A percentile compares a stretch with the other conserved stretches of the same genome.
Conservation (phyloP, 2,113 vertebrate genomes). For the Tachuris rubrigastra region DNA sequence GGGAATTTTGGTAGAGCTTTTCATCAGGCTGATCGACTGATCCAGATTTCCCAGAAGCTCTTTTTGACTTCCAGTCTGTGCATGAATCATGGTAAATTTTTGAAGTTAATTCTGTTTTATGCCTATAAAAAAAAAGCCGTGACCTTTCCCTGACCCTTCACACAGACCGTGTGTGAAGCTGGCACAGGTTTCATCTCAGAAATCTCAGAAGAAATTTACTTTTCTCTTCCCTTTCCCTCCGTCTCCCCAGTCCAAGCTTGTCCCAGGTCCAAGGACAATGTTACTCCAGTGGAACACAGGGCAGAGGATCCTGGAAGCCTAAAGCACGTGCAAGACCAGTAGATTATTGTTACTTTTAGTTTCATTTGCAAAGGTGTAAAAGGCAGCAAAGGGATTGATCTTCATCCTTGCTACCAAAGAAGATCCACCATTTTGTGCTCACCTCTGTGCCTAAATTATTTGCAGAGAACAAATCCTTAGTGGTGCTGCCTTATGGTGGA, state of each 20-base stretch:
- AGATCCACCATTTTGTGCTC: background rate
- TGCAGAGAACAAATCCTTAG: background rate
- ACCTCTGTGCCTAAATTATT: background rate
- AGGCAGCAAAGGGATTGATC: background rate
- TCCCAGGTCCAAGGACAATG: background rate
- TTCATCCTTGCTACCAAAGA: background rate
- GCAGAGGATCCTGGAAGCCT: background rate
- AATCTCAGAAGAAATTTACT: background rate
- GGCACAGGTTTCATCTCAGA: slow-evolving; percentile 32
- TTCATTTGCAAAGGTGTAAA: background rate
- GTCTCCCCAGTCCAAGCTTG: background rate
- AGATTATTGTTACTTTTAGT: background rate
- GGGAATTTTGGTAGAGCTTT: background rate
- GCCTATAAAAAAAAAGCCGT: background rate
- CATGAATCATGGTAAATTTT: background rate
- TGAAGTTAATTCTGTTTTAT: background rate
- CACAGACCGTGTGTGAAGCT: slow-evolving; percentile 34
- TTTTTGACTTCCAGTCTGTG: background rate
- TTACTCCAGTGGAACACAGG: background rate
- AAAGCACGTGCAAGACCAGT: background rate
- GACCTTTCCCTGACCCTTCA: slow-evolving; percentile 61
- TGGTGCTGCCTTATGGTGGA: background rate
- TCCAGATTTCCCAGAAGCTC: background rate
- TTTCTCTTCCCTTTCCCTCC: background rate
- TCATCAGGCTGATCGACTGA: background rate